These are phyloP conservation scores for Sitobion miscanthi DNA, from an alignment of 1,140 invertebrate genomes.

Conservation along the genomic window DNA sequence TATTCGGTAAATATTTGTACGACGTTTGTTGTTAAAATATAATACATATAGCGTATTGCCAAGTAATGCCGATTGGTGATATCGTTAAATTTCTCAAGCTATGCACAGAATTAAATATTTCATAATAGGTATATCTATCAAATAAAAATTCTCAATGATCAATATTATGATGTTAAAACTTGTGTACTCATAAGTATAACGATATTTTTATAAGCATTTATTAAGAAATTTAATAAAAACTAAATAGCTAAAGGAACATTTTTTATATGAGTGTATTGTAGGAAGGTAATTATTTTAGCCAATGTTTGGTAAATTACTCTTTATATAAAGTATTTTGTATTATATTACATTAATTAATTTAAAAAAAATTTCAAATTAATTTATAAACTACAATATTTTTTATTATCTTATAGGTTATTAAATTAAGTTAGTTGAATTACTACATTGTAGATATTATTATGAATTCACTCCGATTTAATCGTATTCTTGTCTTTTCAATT, in stretches of 20 bases:
- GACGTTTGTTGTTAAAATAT: background rate
- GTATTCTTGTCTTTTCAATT: background rate
- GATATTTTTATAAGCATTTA: too few species aligned
- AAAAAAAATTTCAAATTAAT: background rate
- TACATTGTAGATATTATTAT: background rate
- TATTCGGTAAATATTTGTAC: background rate
- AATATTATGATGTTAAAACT: background rate
- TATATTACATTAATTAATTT: too few species aligned
- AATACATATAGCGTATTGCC: too few species aligned
- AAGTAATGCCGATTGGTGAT: too few species aligned
- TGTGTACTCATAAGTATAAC: too few species aligned
- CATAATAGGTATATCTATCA: background rate
- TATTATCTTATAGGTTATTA: background rate
- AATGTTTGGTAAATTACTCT: background rate
- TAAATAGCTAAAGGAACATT: background rate
- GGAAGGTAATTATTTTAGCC: background rate
- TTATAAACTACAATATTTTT: background rate
- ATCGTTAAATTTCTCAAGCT: too few species aligned
- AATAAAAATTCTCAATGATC: background rate
- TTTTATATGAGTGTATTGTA: background rate
- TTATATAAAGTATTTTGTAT: background rate
- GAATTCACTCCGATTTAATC: background rate
- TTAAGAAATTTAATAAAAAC: background rate
- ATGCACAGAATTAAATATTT: background rate
- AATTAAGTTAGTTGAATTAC: background rate